Evolutionary conservation across 2,888 invertebrate species (phyloP), one percentile per base, ranked within the genome.

Genomic region (Coenonympha arcania): DNA sequence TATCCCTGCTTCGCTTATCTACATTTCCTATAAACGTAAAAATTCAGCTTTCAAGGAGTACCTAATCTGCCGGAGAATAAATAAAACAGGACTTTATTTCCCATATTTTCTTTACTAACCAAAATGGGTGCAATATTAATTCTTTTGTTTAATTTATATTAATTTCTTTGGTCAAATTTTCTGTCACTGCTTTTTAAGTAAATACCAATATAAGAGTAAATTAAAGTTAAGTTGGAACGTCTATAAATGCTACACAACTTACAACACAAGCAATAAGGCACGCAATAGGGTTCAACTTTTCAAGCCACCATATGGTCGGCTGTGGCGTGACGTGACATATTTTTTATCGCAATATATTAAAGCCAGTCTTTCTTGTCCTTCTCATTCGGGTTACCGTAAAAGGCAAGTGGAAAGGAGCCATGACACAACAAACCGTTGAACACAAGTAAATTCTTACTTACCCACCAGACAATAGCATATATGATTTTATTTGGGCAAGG

Each of bases 371-470:
- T 64, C 66, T 61, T 60, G 64, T 65, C 62, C 63, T 66, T 64
- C 67, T 68, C 41, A 37, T 44, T 66, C 48, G 56, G 59, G 64
- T 61, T 61, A 53, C 80, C 79, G 40, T 79, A 73, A 68, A 81
- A 58, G 79, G 80, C 56, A 63, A n/a, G 62, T 72, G 70, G 73
- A 76, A 79, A 76, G 72, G 73, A 70, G 69, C 70, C 74, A 70
- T 71, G 73, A 69, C 70, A 69, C 59, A 68, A 72, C 68, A 74
- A 76, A 69, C 62, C 62, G 54, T 45, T 57, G 33, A 62, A 63
- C 69, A 66, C 68, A 66, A 67, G n/a, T 34, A 18, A 44, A 44
- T 44, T 34, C n/a, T n/a, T n/a, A n/a, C n/a, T n/a, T n/a, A n/a
- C n/a, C n/a, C n/a, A 30, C 11, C 64, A 53, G 61, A 76, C 74